phyloP scores from a whole-genome alignment of 1,140 invertebrate genomes.

The Physella acuta region DNA sequence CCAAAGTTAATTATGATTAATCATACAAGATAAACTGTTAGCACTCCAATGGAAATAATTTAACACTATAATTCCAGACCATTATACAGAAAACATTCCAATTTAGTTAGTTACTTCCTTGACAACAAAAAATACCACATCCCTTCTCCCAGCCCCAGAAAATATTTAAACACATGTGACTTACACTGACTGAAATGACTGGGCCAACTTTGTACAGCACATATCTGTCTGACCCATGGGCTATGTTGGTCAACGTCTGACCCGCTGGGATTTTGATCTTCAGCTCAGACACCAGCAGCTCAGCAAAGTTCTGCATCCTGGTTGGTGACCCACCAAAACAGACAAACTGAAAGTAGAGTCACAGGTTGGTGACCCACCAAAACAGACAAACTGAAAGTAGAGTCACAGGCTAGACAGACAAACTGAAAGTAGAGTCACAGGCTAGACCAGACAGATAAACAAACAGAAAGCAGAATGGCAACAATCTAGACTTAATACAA shows the following conservation, averaged over 20 bases:
- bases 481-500: too few relatives aligned
- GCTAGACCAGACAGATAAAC: conserved; percentile 96
- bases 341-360: conserved; percentile 84
- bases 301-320: conserved; percentile 83
- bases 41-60: too few relatives aligned
- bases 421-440: conserved; percentile 83
- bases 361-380: conserved; percentile 94
- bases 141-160: too few relatives aligned
- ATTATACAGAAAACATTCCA: too few relatives aligned
- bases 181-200: conserved; percentile 84
- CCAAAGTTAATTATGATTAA: too few relatives aligned
- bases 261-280: conserved; percentile 40
- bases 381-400: conserved; percentile 89
- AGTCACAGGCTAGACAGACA: conserved; percentile 93
- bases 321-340: conserved; percentile 96
- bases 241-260: conserved; percentile 39
- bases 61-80: too few relatives aligned
- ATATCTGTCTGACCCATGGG: conserved; percentile 65
- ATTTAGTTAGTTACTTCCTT: too few relatives aligned
- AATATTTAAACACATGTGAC: conserved; percentile 15
- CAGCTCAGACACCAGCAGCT: conserved; percentile 42
- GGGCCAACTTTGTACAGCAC: conserved; percentile 98
- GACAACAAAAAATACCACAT: too few relatives aligned
- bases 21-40: too few relatives aligned
- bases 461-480: conserved; percentile 84